Evolutionary conservation across 2,113 vertebrate genomes (phyloP), one percentile per base, ranked within the genome.

Genomic region (Megaceryle torquata): DNA sequence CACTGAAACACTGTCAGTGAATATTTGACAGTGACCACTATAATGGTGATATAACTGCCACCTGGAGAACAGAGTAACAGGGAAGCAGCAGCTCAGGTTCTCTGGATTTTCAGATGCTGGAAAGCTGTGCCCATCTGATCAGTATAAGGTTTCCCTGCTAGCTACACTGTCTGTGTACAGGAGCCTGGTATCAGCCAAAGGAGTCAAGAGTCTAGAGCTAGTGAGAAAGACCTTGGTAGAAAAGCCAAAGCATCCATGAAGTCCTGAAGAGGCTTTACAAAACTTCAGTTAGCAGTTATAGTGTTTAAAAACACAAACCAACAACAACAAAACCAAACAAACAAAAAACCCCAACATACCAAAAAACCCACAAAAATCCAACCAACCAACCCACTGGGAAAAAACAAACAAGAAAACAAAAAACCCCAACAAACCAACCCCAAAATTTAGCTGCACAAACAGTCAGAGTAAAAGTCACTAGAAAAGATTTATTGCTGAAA

Each of bases 401-500:
- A 46, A 48, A 53, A n/a, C 11, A 57, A 57, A 50, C 10, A 50
- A 22, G 20, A 48, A 48, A 48, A 48, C 59, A 61, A 63, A 18
- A 44, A 33, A 33, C 43, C 5, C 19, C 29, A 53, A 26, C 51
- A 41, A 57, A 19, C 15, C 60, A 63, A 2, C 31, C 7, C 9
- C 35, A 8, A 43, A 77, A 71, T 44, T 24, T 19, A 84, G 51
- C 7, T 71, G 29, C 44, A 93, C 57, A 76, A 86, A 71, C 4
- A 79, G 28, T 35, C 53, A 65, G 31, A 92, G 16, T n/a, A 53
- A 75, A 53, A 54, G 25, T 69, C 41, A 26, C 53, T 4, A 57
- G 53, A 61, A 89, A 82, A 77, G 3, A 79, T 95, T 97, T 96
- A 96, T 93, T 96, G 46, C 80, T 95, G n/a, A 28, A n/a, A 95